A percentile compares a stretch with the other conserved stretches of the same genome.
Conservation (phyloP, 2,797 vertebrate genomes). For the Spinus olivaceus region DNA sequence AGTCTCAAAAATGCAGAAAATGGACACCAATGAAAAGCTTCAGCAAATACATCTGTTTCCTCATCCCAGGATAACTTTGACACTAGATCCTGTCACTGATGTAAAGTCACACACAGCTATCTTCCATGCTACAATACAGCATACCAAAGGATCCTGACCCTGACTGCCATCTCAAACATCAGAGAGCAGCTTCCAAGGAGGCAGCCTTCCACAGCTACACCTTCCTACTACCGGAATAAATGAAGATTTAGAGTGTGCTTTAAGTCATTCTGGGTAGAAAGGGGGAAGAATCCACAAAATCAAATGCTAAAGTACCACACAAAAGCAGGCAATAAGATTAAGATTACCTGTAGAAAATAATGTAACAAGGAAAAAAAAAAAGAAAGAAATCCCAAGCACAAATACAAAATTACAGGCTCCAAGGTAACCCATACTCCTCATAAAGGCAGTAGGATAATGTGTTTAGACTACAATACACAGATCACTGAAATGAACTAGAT, state of each 20-base stretch:
- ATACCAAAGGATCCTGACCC: neutral
- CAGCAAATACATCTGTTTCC: neutral
- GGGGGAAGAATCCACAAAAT: neutral
- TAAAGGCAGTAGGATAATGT: neutral
- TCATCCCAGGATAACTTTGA: neutral
- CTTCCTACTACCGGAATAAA: neutral
- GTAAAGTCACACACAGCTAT: neutral
- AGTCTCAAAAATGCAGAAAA: neutral
- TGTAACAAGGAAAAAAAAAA: neutral
- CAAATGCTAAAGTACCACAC: neutral
- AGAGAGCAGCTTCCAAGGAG: neutral
- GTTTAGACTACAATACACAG: neutral
- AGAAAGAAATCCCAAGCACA: neutral
- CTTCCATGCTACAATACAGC: neutral
- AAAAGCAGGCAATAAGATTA: neutral
- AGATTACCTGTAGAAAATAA: neutral
- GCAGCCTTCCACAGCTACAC: neutral
- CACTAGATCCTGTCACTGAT: fast-evolving
- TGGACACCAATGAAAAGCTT: neutral
- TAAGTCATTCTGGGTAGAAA: neutral
- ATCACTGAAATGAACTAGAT: neutral
- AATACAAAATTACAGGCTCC: neutral
- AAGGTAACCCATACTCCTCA: neutral
- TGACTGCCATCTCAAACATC: fast-evolving
- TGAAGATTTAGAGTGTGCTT: neutral